A percentile compares a stretch with the other conserved stretches of the same genome.
phyloP scores from a whole-genome alignment of 64 coral and sea anemone species.

The Anthopleura sola region DNA sequence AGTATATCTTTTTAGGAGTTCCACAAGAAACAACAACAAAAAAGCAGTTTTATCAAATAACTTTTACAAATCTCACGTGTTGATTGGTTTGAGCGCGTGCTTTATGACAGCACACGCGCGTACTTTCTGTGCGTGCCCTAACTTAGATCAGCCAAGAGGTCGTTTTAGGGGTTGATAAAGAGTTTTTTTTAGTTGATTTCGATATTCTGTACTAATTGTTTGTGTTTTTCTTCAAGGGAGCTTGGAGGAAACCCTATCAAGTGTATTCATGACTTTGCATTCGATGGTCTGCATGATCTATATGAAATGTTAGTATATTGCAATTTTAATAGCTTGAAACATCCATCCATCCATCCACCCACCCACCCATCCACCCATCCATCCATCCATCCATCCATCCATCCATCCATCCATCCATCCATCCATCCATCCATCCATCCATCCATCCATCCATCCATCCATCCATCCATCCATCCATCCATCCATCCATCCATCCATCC shows the following conservation, averaged over 20 bases:
- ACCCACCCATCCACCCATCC: too few species aligned
- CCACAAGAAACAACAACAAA: too few species aligned
- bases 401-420: background rate
- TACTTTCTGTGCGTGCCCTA: too few species aligned
- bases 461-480: background rate
- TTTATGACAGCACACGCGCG: too few species aligned
- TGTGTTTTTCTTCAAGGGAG: conserved; percentile 11
- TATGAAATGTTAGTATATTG: conserved; percentile 15
- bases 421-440: background rate
- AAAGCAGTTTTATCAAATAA: too few species aligned
- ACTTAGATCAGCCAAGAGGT: too few species aligned
- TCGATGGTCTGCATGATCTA: conserved; percentile 28
- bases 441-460: too few species aligned
- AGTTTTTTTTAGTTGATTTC: background rate
- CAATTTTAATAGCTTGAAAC: background rate
- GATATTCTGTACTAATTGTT: background rate
- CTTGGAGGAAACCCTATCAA: conserved; percentile 40
- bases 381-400: background rate
- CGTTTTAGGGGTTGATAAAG: too few species aligned
- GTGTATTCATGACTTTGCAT: conserved; percentile 33
- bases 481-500: background rate
- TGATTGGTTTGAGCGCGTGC: too few species aligned
- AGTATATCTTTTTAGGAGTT: background rate
- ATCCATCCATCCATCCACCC: background rate
- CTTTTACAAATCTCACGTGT: too few species aligned